Evolutionary conservation across 2,113 vertebrate species (phyloP).

Genomic region (Pluvialis apricaria): DNA sequence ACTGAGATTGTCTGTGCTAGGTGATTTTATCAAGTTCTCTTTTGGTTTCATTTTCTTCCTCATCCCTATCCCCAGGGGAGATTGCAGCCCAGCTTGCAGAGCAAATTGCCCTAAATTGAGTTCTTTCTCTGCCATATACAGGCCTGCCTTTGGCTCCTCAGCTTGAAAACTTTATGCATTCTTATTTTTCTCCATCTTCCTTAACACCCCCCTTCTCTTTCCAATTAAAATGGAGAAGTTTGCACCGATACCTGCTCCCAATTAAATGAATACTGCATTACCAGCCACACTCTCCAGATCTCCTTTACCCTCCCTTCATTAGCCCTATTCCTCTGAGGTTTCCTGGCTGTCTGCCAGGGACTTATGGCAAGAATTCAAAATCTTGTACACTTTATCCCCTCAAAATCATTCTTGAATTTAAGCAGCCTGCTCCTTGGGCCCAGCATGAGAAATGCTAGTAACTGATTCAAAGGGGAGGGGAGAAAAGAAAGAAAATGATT

Average conservation of each 20-base stretch:
- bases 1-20: slow-evolving; percentile 86
- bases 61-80: slow-evolving; percentile 91
- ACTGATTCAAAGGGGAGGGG: slow-evolving; percentile 64
- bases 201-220: slow-evolving; percentile 79
- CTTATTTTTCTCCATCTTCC: slow-evolving; percentile 79
- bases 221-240: slow-evolving; percentile 86
- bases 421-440: slow-evolving; percentile 76
- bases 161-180: slow-evolving; percentile 90
- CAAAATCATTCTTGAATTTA: slow-evolving; percentile 82
- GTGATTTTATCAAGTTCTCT: slow-evolving; percentile 96
- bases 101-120: slow-evolving; percentile 99
- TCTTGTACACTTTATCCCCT: slow-evolving; percentile 81
- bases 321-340: slow-evolving; percentile 81
- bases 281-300: slow-evolving; percentile 74
- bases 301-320: slow-evolving; percentile 89
- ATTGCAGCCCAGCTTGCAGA: slow-evolving; percentile 91
- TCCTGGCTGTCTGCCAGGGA: slow-evolving; percentile 80
- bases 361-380: slow-evolving; percentile 84
- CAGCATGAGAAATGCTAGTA: slow-evolving; percentile 75
- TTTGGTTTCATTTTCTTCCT: slow-evolving; percentile 97
- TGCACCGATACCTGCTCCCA: slow-evolving; percentile 83
- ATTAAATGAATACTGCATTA: slow-evolving; percentile 84
- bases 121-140: slow-evolving; percentile 94
- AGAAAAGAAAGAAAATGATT: slow-evolving; percentile 72
- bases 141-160: slow-evolving; percentile 86